Conservation (phyloP, 2,797 vertebrate species). For the Amniataba percoides region DNA sequence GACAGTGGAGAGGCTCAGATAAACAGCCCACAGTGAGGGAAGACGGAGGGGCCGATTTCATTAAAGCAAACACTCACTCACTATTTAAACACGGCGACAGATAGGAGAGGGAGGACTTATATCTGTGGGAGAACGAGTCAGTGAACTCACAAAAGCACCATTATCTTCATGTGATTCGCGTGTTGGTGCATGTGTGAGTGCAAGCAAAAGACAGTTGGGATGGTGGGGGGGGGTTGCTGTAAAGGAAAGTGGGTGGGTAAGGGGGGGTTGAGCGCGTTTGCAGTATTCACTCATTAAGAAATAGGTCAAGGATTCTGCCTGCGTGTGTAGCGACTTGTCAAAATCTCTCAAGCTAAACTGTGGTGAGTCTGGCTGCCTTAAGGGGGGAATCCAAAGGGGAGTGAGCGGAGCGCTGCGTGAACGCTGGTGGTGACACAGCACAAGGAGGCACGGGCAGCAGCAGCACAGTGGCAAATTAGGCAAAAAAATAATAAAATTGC, state of each 20-base stretch:
- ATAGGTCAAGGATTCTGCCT: conserved; percentile 89
- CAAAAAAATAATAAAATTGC: conserved; percentile 5
- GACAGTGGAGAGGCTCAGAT: conserved; percentile 82
- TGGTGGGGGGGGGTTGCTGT: conserved; percentile 42
- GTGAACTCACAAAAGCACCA: conserved; percentile 70
- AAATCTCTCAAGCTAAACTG: conserved; percentile 86
- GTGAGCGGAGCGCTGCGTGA: conserved; percentile 30
- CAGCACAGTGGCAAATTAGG: conserved; percentile 33
- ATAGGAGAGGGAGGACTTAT: conserved; percentile 59
- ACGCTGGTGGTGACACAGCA: conserved; percentile 69
- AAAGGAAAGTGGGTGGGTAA: background rate
- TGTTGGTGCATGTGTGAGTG: conserved; percentile 27
- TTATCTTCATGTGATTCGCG: conserved; percentile 61
- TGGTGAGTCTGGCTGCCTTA: conserved; percentile 73
- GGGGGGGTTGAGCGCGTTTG: conserved; percentile 69
- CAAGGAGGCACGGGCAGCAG: conserved; percentile 31
- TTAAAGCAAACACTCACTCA: conserved; percentile 81
- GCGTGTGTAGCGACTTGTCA: conserved; percentile 87
- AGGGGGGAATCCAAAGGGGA: conserved; percentile 51
- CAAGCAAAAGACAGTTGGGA: conserved; percentile 70
- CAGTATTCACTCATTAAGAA: conserved; percentile 87
- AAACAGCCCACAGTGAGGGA: conserved; percentile 76
- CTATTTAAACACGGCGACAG: conserved; percentile 65
- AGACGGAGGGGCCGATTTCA: conserved; percentile 70
- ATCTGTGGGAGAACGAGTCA: conserved; percentile 63